Evolutionary conservation across 1,140 invertebrate species (phyloP).

Genomic region (Oedothorax gibbosus): DNA sequence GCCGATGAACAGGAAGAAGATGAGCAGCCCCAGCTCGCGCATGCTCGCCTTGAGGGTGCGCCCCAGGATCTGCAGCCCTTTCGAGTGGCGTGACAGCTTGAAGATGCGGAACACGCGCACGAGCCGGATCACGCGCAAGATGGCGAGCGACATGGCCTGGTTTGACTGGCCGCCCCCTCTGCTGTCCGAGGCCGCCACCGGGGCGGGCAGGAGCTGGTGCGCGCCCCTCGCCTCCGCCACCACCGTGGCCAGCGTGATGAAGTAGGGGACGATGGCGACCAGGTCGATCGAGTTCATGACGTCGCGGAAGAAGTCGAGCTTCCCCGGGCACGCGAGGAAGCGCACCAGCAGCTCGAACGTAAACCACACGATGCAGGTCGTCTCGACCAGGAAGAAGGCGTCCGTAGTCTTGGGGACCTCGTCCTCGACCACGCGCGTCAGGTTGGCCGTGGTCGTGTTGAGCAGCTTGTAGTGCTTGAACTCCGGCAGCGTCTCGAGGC

Average conservation of each 20-base stretch:
- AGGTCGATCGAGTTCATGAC: constrained; percentile 99
- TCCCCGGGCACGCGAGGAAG: constrained; percentile 98
- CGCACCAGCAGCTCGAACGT: constrained; percentile 98
- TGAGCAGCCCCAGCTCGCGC: constrained; percentile 98
- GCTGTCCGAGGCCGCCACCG: constrained; percentile 33
- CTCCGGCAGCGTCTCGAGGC: constrained; percentile 98
- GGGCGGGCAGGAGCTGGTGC: constrained; percentile 10
- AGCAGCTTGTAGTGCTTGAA: constrained; percentile 99
- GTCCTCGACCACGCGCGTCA: constrained; percentile 94
- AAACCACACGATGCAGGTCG: constrained; percentile 98
- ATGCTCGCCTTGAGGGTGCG: constrained; percentile 99
- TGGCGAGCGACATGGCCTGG: constrained; percentile 97
- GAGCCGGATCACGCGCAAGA: constrained; percentile 95
- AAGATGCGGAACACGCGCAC: constrained; percentile 99
- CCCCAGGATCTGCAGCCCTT: constrained; percentile 96
- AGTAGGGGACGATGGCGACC: constrained; percentile 99
- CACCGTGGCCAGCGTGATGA: constrained; percentile 98
- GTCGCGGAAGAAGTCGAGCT: constrained; percentile 98
- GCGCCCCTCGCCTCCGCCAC: constrained; percentile 76
- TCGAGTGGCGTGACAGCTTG: constrained; percentile 97
- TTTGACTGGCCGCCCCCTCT: constrained; percentile 70
- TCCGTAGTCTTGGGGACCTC: constrained; percentile 96
- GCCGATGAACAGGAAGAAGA: constrained; percentile 99
- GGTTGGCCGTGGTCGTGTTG: constrained; percentile 89
- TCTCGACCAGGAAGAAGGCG: constrained; percentile 98